phyloP scores from a whole-genome alignment of 2,797 vertebrate species.

The Pteronotus mesoamericanus region DNA sequence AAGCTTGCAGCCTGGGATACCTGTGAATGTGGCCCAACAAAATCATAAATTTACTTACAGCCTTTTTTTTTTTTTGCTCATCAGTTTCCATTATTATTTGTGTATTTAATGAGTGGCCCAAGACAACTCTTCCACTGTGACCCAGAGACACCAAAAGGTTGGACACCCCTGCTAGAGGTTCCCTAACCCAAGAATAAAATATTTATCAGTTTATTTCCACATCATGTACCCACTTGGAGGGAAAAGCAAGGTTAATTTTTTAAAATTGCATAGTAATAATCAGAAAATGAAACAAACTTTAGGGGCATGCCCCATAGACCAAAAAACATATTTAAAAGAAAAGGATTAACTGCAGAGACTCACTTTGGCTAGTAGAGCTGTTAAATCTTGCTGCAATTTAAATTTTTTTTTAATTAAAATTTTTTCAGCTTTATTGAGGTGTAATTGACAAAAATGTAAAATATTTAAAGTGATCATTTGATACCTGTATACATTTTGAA shows the following conservation, averaged over 20 bases:
- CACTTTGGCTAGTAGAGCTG: neutral
- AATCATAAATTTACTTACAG: too few species aligned
- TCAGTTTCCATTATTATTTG: too few species aligned
- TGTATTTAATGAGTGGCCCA: too few species aligned
- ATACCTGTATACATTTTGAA: neutral
- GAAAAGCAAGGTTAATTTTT: conserved; percentile 24
- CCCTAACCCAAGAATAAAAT: neutral
- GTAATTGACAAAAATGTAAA: neutral
- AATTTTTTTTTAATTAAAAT: neutral
- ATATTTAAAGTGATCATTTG: neutral
- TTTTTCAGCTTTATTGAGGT: neutral
- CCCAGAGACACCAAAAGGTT: too few species aligned
- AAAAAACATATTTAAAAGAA: neutral
- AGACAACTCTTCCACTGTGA: too few species aligned
- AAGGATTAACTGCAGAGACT: neutral
- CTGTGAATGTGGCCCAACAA: too few species aligned
- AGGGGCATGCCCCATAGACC: neutral
- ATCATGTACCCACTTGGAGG: neutral
- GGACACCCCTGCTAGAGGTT: neutral
- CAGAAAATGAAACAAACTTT: conserved; percentile 8
- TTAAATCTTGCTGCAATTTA: neutral
- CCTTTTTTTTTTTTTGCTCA: too few species aligned
- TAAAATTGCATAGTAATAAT: neutral
- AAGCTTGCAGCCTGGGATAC: too few species aligned
- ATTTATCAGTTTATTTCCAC: neutral